phyloP scores from a whole-genome alignment of 2,888 invertebrate genomes.

The Teleogryllus oceanicus region DNA sequence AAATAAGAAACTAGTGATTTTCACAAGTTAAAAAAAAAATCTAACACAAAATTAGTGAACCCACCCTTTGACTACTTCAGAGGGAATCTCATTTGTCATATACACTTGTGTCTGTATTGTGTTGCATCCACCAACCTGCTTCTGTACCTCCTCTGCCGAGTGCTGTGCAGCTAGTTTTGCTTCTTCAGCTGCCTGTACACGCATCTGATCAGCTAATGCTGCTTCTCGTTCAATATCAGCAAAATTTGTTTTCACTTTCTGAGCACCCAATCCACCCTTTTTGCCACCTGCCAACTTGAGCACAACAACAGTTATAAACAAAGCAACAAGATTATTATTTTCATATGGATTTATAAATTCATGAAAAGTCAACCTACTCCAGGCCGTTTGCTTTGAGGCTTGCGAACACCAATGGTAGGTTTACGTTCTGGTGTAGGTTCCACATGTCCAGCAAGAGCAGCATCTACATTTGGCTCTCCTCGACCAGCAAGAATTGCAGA shows the following conservation, averaged over 20 bases:
- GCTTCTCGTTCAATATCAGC: slow-evolving; percentile 91
- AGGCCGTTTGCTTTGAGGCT: slow-evolving; percentile 64
- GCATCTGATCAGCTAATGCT: slow-evolving; percentile 75
- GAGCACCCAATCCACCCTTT: slow-evolving; percentile 89
- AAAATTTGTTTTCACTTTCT: slow-evolving; percentile 91
- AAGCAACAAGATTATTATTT: not conserved
- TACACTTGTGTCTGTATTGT: too few species aligned
- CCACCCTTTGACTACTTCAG: too few species aligned
- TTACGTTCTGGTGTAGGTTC: slow-evolving; percentile 52
- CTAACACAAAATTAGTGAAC: not conserved
- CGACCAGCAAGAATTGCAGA: slow-evolving; percentile 25
- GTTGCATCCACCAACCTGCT: slow-evolving; percentile 43
- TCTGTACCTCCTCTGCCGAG: slow-evolving; percentile 62
- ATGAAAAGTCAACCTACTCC: slow-evolving; percentile 54
- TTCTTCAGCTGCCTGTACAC: slow-evolving; percentile 48
- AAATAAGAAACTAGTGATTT: too few species aligned
- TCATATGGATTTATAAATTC: not conserved
- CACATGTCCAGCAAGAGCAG: slow-evolving; percentile 43
- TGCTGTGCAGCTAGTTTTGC: slow-evolving; percentile 50
- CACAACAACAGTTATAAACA: slow-evolving; percentile 24
- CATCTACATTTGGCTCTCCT: slow-evolving; percentile 51
- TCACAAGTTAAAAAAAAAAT: too few species aligned
- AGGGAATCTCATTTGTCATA: too few species aligned
- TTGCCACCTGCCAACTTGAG: slow-evolving; percentile 76
- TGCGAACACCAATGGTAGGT: slow-evolving; percentile 68